A percentile compares a stretch with the other conserved stretches of the same genome.
These are phyloP conservation scores for Drosophila repletoides DNA, from an alignment of 1,140 invertebrate species.

Conservation along the genomic window DNA sequence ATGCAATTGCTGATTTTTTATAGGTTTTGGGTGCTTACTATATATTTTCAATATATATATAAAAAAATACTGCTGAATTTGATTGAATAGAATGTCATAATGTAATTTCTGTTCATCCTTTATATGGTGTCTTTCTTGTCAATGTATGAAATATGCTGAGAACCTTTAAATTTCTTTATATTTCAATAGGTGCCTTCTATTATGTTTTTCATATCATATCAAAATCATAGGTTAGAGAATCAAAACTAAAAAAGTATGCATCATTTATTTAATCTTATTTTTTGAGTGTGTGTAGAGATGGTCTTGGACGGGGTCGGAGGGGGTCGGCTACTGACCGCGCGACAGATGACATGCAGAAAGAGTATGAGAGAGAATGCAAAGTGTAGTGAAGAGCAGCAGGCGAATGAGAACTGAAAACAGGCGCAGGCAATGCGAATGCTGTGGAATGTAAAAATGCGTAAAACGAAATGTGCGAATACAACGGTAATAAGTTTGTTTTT, in stretches of 20 bases:
- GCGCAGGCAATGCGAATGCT: constrained; percentile 30
- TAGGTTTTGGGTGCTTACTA: too few species aligned
- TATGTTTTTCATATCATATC: too few species aligned
- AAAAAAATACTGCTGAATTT: too few species aligned
- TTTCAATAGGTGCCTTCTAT: too few species aligned
- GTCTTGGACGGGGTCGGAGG: background rate
- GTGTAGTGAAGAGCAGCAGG: constrained; percentile 14
- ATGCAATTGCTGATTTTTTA: too few species aligned
- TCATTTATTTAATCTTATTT: constrained; percentile 1
- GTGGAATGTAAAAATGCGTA: constrained; percentile 41
- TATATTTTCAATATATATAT: too few species aligned
- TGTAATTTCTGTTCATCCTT: too few species aligned
- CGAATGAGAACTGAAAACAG: constrained; percentile 39
- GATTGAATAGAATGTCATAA: too few species aligned
- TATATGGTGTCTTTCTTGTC: too few species aligned
- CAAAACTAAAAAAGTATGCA: constrained; percentile 13
- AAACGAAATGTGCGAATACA: constrained; percentile 28
- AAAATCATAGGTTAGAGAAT: too few species aligned
- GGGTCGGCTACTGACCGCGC: constrained; percentile 65
- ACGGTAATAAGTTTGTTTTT: constrained; percentile 22
- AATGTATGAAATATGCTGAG: too few species aligned
- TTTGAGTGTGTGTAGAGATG: background rate
- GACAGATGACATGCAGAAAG: constrained; percentile 73
- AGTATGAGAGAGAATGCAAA: constrained; percentile 37
- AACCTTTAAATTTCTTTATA: too few species aligned